A percentile compares a stretch with the other conserved stretches of the same genome.
These are phyloP conservation scores for Spicauda simplicius DNA, from an alignment of 2,888 invertebrate species.

Conservation along the genomic window DNA sequence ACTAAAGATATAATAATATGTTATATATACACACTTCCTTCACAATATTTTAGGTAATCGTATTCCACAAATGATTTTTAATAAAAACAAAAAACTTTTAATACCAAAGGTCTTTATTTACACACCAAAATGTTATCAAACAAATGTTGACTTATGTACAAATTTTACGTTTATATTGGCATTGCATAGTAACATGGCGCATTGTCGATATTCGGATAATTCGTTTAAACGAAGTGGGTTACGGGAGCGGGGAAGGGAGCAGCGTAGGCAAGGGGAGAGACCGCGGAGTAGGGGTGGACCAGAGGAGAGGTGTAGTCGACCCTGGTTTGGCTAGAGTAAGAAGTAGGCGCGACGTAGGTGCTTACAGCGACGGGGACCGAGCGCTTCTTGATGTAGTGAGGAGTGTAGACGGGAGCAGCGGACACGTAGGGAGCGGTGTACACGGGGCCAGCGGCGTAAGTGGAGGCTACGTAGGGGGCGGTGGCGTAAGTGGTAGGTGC, in stretches of 20 bases:
- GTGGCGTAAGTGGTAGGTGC: slow-evolving; percentile 53
- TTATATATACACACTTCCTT: too few relatives aligned
- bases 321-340: slow-evolving; percentile 56
- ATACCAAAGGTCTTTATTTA: slow-evolving; percentile 27
- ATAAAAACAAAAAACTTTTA: neutral
- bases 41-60: too few relatives aligned
- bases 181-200: neutral
- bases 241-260: slow-evolving; percentile 14
- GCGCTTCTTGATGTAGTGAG: slow-evolving; percentile 41
- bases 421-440: slow-evolving; percentile 51
- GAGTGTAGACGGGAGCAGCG: slow-evolving; percentile 32
- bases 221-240: neutral
- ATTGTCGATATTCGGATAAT: neutral
- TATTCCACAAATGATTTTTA: too few relatives aligned
- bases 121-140: slow-evolving; percentile 6
- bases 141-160: slow-evolving; percentile 11
- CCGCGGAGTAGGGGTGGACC: slow-evolving; percentile 48
- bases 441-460: slow-evolving; percentile 43
- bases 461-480: slow-evolving; percentile 37
- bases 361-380: slow-evolving; percentile 46
- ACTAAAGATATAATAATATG: too few relatives aligned
- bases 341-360: slow-evolving; percentile 51
- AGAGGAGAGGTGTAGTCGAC: slow-evolving; percentile 52
- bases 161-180: neutral
- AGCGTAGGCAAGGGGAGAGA: slow-evolving; percentile 17